phyloP scores from a whole-genome alignment of 2,888 invertebrate species.

The Acronicta leporina region DNA sequence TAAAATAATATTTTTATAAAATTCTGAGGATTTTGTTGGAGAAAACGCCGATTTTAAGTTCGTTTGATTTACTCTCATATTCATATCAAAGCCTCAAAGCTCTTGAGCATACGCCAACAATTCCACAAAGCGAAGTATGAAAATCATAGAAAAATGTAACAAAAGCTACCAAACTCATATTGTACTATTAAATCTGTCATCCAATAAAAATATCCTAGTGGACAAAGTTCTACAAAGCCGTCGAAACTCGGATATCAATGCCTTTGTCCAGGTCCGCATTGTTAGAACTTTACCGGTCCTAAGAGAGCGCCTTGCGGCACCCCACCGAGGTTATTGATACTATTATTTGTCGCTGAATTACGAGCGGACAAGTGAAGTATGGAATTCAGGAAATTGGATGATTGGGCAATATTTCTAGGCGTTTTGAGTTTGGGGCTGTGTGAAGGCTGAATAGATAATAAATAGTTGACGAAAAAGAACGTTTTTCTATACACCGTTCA shows the following conservation, averaged over 20 bases:
- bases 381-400: conserved; percentile 41
- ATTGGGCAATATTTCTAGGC: conserved; percentile 17
- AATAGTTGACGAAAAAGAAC: neutral
- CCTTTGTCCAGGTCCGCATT: conserved; percentile 58
- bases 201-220: conserved; percentile 49
- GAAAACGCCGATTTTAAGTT: neutral
- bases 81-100: neutral
- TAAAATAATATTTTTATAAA: too few species aligned
- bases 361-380: conserved; percentile 33
- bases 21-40: too few species aligned
- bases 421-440: neutral
- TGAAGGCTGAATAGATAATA: neutral
- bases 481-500: neutral
- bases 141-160: conserved; percentile 19
- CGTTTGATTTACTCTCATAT: neutral
- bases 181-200: conserved; percentile 45
- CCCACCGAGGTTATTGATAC: conserved; percentile 48
- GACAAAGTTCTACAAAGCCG: conserved; percentile 52
- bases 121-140: neutral
- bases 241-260: conserved; percentile 50
- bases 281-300: conserved; percentile 57
- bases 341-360: conserved; percentile 50
- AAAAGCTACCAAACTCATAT: conserved; percentile 28
- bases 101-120: neutral
- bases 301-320: conserved; percentile 51